Evolutionary conservation across 92 coral and sea anemone species (phyloP).

Genomic region (Phenganax stokvisi): DNA sequence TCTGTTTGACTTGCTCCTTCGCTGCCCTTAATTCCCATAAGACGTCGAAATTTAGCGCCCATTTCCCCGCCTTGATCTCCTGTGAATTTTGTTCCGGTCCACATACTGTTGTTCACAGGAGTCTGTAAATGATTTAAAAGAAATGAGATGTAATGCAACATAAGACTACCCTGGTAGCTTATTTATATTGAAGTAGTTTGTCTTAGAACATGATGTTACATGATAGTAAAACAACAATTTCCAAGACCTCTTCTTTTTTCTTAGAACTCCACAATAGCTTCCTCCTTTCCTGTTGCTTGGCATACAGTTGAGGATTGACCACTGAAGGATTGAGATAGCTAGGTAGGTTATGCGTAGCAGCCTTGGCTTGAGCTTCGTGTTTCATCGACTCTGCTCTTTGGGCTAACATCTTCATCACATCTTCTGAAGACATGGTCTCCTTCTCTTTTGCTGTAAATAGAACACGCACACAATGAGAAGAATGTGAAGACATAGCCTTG

Average conservation of each 20-base stretch:
- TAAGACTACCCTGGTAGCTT: no score
- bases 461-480: not conserved
- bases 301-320: constrained; percentile 94
- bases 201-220: no score
- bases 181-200: no score
- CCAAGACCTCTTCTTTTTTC: constrained; percentile 53
- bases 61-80: constrained; percentile 95
- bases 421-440: constrained; percentile 68
- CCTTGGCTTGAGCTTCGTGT: constrained; percentile 79
- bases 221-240: not conserved
- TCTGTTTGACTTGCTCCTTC: constrained; percentile 29
- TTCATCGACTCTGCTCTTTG: constrained; percentile 80
- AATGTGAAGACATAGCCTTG: not conserved
- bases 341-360: constrained; percentile 79
- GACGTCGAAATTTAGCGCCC: constrained; percentile 92
- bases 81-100: constrained; percentile 72
- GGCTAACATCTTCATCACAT: constrained; percentile 84
- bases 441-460: constrained; percentile 48
- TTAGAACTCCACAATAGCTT: constrained; percentile 88
- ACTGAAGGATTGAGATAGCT: constrained; percentile 90
- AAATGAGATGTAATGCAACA: not conserved
- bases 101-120: constrained; percentile 51
- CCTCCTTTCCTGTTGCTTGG: constrained; percentile 85
- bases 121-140: constrained; percentile 10
- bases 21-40: constrained; percentile 86